Conservation (phyloP, 2,888 invertebrate species). For the Spodoptera exigua region DNA sequence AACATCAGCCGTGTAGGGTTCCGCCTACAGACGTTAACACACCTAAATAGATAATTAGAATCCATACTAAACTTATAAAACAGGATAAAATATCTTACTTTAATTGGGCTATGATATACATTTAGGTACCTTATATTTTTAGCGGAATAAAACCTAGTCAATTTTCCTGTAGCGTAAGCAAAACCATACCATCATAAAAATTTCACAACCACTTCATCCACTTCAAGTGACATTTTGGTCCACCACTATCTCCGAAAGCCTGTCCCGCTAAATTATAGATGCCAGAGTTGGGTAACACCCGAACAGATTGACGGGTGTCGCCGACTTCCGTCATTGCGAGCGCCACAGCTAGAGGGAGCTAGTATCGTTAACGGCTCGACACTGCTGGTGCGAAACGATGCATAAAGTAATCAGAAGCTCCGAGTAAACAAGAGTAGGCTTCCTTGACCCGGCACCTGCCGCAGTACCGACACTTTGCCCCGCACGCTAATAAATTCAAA, state of each 20-base stretch:
- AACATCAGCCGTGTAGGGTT: too few species aligned
- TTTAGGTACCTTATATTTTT: too few species aligned
- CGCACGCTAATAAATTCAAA: conserved; percentile 51
- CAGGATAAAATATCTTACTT: too few species aligned
- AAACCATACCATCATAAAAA: too few species aligned
- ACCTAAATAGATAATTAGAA: too few species aligned
- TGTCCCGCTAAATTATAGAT: conserved; percentile 19
- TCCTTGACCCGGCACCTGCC: conserved; percentile 38
- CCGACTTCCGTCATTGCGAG: conserved; percentile 7
- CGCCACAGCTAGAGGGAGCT: conserved; percentile 2
- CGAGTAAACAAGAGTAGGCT: conserved; percentile 33
- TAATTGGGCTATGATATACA: too few species aligned
- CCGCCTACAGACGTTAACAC: too few species aligned
- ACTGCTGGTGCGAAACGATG: conserved; percentile 22
- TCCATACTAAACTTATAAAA: too few species aligned
- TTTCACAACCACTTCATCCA: too few species aligned
- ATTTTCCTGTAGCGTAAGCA: too few species aligned
- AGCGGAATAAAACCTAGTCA: too few species aligned
- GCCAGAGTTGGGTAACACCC: conserved; percentile 9
- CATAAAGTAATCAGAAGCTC: conserved; percentile 31
- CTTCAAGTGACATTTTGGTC: not conserved
- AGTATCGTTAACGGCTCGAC: conserved; percentile 9
- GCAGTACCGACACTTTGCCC: conserved; percentile 21
- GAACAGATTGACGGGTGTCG: conserved; percentile 30
- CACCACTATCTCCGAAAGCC: not conserved